Evolutionary conservation across 1,140 invertebrate species (phyloP), one percentile per base, ranked within the genome.

Genomic region (Lordiphosa clarofinis): DNA sequence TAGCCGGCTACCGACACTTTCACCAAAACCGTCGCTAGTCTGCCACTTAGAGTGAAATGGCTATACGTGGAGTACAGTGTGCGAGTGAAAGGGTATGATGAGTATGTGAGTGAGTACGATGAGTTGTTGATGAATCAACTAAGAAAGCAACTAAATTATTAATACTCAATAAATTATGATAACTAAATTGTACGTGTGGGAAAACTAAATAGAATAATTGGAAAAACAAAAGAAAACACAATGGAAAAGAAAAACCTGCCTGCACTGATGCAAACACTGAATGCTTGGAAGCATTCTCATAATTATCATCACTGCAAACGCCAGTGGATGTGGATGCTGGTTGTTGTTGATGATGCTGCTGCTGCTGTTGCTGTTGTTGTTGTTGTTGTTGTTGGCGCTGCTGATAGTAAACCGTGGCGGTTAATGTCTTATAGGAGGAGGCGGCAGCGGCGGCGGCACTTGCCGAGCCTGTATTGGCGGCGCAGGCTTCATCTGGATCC

Each of bases 211-310:
- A 44, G 36, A 36, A 19, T 11, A 37, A 13, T 35, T 13, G 12
- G 19, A 24, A 13, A 58, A 61, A 37, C 35, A 49, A 69, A 68
- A 59, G 38, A 68, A 59, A 50, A 31, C 28, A 31, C 31, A 78
- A 78, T 62, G 55, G 62, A 56, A 61, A 69, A 76, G 67, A 56
- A 61, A 69, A 76, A 87, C 75, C 76, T 86, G 81, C 81, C 82
- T 86, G 63, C 58, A 58, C 72, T 60, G 72, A 47, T 60, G 73
- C 36, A 69, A 70, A 55, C 43, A 84, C 57, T 63, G 57, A 69
- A 39, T 66, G 54, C 53, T 78, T 84, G 55, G 52, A 54, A 44
- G 63, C 53, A 66, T 57, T 71, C 40, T 68, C 64, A 62, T 66
- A 61, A 50, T 59, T 56, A 24, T 24, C 21, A 24, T 24, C 21